Percentiles rank a stretch among this genome's conserved stretches.
These are phyloP conservation scores for Agapornis roseicollis DNA, from an alignment of 2,113 vertebrate genomes.

Conservation along the genomic window DNA sequence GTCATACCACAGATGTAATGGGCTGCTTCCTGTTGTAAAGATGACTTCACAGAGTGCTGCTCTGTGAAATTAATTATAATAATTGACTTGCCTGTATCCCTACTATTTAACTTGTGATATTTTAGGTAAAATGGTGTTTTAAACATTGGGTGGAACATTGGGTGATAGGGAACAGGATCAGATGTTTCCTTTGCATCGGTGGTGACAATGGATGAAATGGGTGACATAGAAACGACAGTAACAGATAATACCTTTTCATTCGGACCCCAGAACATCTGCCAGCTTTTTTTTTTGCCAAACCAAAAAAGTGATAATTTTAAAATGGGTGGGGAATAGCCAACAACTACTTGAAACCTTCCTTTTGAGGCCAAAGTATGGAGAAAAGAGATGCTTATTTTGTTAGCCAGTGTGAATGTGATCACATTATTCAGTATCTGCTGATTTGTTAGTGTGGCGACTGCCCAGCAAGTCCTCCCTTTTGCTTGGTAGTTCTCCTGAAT, in stretches of 20 bases:
- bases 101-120: background rate
- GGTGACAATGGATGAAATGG: background rate
- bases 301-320: background rate
- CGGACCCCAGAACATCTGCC: background rate
- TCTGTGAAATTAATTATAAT: background rate
- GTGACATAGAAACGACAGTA: background rate
- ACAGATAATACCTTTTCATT: background rate
- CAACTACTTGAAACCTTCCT: background rate
- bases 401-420: background rate
- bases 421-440: background rate
- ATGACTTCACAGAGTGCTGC: background rate
- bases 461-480: background rate
- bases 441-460: background rate
- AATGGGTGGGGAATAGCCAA: background rate
- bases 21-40: background rate
- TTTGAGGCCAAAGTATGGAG: background rate
- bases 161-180: fast-evolving
- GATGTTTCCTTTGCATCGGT: background rate
- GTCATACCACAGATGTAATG: fast-evolving
- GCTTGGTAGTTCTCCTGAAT: background rate
- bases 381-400: background rate
- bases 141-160: background rate
- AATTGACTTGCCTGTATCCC: background rate
- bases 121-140: background rate
- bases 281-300: background rate